Evolutionary conservation across 2,113 vertebrate species (phyloP).

Genomic region (Athene cunicularia): DNA sequence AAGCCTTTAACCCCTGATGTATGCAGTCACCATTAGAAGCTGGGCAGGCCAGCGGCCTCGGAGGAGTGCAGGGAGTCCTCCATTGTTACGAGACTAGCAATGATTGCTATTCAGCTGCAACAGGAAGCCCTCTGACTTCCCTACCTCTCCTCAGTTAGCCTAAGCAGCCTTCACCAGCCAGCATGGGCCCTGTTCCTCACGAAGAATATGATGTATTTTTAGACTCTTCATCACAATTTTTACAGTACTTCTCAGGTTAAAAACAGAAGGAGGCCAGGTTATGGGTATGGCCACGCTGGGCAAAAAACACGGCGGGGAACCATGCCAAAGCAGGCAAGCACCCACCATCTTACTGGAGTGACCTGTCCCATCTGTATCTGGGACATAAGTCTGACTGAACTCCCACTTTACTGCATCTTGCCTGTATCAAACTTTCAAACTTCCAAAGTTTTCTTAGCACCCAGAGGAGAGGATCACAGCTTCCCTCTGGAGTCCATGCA

Average conservation of each 20-base stretch:
- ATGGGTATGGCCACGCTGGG: accelerated
- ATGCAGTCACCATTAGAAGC: neutral
- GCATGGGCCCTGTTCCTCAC: neutral
- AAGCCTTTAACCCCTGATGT: accelerated
- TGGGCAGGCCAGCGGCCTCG: neutral
- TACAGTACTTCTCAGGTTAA: neutral
- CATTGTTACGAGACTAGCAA: too few relatives aligned
- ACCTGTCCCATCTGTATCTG: accelerated
- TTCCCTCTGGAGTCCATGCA: neutral
- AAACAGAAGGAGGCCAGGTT: accelerated
- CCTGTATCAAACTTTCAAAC: neutral
- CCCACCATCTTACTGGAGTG: accelerated
- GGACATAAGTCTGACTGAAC: neutral
- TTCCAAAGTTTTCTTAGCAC: neutral
- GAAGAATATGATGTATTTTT: neutral
- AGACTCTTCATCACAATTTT: neutral
- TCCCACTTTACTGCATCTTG: neutral
- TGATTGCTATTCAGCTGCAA: neutral
- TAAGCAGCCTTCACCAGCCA: neutral
- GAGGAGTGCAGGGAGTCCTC: neutral
- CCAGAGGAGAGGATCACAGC: neutral
- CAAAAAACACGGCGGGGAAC: accelerated
- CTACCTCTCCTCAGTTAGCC: neutral
- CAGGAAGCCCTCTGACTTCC: neutral
- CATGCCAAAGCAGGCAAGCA: accelerated